Percentiles rank a stretch among this genome's conserved stretches.
These are phyloP conservation scores for Trachelus iudaicus DNA, from an alignment of 2,888 invertebrate genomes.

Conservation along the genomic window DNA sequence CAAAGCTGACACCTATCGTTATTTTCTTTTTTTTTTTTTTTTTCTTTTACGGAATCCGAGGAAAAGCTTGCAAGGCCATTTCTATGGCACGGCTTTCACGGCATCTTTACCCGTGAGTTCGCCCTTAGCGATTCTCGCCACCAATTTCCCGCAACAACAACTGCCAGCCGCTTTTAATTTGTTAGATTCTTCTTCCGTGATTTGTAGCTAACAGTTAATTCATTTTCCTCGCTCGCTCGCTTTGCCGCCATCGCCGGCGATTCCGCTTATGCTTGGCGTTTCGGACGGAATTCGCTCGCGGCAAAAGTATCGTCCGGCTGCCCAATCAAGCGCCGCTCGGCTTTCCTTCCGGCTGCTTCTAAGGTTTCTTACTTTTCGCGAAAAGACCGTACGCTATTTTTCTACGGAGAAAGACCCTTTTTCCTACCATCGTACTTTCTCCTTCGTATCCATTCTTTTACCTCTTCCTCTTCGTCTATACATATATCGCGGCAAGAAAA, in stretches of 20 bases:
- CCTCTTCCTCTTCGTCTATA: background rate
- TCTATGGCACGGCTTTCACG: too few relatives aligned
- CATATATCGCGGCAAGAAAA: background rate
- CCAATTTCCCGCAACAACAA: background rate
- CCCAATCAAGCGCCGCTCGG: conserved; percentile 16
- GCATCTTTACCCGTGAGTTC: too few relatives aligned
- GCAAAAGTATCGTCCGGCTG: background rate
- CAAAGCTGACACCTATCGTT: too few relatives aligned
- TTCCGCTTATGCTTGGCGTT: background rate
- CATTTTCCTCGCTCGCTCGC: conserved; percentile 37
- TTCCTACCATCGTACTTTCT: too few relatives aligned
- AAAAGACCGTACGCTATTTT: background rate
- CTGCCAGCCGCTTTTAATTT: conserved; percentile 29
- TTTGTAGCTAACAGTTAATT: conserved; percentile 48
- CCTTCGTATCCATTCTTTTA: too few relatives aligned
- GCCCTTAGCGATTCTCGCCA: too few relatives aligned
- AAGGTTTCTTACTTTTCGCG: conserved; percentile 16
- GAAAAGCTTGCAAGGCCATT: too few relatives aligned
- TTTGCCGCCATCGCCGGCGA: conserved; percentile 9
- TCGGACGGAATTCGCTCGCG: background rate
- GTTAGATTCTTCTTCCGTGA: conserved; percentile 37
- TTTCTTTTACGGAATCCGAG: too few relatives aligned
- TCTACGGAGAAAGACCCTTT: background rate
- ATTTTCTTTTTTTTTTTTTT: too few relatives aligned
- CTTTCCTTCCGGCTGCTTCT: conserved; percentile 24